Percentiles rank a stretch among this genome's conserved stretches.
Evolutionary conservation across 2,888 invertebrate species (phyloP).

Genomic region (Malthinus flaveolus): DNA sequence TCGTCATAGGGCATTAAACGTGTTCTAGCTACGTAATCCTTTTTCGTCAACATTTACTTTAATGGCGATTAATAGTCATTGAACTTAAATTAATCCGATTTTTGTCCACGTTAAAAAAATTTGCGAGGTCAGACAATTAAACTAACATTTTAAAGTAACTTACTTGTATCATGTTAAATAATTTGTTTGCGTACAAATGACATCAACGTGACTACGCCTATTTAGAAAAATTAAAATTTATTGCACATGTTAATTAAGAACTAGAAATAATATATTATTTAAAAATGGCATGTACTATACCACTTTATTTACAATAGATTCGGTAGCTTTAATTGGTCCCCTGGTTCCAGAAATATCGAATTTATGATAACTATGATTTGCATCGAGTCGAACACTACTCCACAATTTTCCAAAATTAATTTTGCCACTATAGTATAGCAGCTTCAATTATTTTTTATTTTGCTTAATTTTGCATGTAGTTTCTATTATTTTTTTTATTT

Average conservation of each 20-base stretch:
- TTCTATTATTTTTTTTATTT: conserved; percentile 47
- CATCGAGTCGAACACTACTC: too few species aligned
- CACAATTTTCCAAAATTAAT: too few species aligned
- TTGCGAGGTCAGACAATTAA: neutral
- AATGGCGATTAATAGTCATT: neutral
- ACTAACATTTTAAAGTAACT: neutral
- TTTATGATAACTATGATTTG: too few species aligned
- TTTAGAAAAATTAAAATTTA: conserved; percentile 4
- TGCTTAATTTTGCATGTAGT: conserved; percentile 34
- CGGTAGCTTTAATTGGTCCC: too few species aligned
- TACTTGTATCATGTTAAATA: conserved; percentile 2
- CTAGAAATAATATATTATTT: neutral
- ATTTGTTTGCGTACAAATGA: conserved; percentile 15
- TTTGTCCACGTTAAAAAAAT: neutral
- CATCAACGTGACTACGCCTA: conserved; percentile 5
- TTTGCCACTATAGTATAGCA: conserved; percentile 3
- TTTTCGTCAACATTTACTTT: too few species aligned
- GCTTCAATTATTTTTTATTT: conserved; percentile 38
- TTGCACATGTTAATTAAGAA: conserved; percentile 9
- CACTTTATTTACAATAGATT: too few species aligned
- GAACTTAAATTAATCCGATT: neutral
- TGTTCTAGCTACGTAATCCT: too few species aligned
- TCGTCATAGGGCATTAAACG: too few species aligned
- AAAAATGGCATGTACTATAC: too few species aligned
- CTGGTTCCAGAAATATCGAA: too few species aligned